phyloP scores from a whole-genome alignment of 2,113 vertebrate genomes.

The Gallinago undulata region DNA sequence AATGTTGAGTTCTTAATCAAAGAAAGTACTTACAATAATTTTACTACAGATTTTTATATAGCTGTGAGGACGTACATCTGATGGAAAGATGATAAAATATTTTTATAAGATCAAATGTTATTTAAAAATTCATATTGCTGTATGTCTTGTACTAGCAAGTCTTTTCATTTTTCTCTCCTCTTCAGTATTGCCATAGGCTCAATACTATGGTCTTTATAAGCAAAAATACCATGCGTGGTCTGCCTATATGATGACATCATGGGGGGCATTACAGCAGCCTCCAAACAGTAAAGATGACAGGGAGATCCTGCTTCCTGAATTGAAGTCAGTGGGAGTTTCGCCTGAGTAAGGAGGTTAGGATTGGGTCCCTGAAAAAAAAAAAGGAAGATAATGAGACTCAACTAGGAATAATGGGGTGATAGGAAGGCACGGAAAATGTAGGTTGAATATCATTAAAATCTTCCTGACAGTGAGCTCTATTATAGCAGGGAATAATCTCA shows the following conservation, averaged over 20 bases:
- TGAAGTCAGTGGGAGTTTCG: background rate
- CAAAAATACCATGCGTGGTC: background rate
- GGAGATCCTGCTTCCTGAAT: background rate
- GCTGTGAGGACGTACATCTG: background rate
- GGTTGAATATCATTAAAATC: conserved; percentile 67
- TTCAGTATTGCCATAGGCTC: conserved; percentile 15
- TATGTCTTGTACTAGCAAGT: conserved; percentile 58
- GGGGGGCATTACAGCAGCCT: background rate
- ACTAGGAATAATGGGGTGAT: conserved; percentile 17
- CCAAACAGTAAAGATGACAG: background rate
- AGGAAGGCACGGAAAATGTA: background rate
- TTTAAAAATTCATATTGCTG: conserved; percentile 52
- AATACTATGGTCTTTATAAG: background rate
- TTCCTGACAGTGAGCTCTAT: conserved; percentile 42
- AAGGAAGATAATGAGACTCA: conserved; percentile 3
- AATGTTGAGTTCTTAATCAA: conserved; percentile 34
- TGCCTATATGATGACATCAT: background rate
- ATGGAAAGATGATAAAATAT: background rate
- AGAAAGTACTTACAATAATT: conserved; percentile 44
- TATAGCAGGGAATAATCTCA: conserved; percentile 23
- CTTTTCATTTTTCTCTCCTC: conserved; percentile 63
- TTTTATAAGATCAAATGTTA: conserved; percentile 38
- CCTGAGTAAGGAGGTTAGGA: background rate
- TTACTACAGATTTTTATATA: conserved; percentile 7
- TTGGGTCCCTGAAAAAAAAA: background rate